Evolutionary conservation across 2,888 invertebrate genomes (phyloP), one percentile per base, ranked within the genome.

Genomic region (Carcina quercana): DNA sequence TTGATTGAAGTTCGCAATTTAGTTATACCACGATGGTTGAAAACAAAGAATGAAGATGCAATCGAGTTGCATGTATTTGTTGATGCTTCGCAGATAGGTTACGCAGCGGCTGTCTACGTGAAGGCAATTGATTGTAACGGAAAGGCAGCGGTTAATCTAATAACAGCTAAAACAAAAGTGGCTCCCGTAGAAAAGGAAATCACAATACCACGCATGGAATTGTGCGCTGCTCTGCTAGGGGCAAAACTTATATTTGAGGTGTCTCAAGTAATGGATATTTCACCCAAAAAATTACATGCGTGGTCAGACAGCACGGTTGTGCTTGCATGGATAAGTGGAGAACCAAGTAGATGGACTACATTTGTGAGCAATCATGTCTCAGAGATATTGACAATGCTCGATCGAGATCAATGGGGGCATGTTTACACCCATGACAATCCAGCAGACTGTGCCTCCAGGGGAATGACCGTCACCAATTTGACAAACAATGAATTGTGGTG

Each of bases 261-360:
- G 2, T 17, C 36, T 2, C 30, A 27, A 10, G 17, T 15, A 5
- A n/a, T 27, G 15, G 11, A 15, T 2, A 15, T 27, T 10, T 11
- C 27, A 2, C 15, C 15, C 5, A 11, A 15, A 36, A 25, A 36
- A 5, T 3, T 38, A 13, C 30, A 32, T 8, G 40, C 41, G 0
- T 51, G 47, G 43, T 43, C 55, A 1, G 52, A 53, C 32, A 53
- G 52, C 5, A 43, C 44, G 1, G 35, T 54, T 3, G 49, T 47
- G 3, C 38, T 53, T 7, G 37, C 45, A 1, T 32, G 32, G 31
- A 14, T 35, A 7, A 32, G 26, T 17, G 11, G 22, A 5, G 14
- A 3, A 11, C 20, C 28, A 20, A 20, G 13, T 11, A 13, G 30
- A 3, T 30, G 30, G 30, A 22, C 13, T 10, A 30, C 30, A 6